These are phyloP conservation scores for Gastrophryne carolinensis DNA, from an alignment of 2,797 vertebrate species.

Conservation along the genomic window DNA sequence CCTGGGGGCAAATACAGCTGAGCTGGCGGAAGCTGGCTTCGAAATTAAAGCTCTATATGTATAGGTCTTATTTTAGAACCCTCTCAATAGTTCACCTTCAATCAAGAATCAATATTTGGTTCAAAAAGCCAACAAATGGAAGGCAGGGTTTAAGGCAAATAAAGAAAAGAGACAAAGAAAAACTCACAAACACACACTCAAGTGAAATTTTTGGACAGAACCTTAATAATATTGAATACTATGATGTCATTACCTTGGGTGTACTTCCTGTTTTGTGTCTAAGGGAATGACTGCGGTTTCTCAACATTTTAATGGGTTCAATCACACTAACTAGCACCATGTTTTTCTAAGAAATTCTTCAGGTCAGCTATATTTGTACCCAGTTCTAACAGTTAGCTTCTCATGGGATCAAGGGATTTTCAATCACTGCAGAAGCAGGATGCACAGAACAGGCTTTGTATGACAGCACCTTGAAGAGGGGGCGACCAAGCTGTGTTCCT, in stretches of 20 bases:
- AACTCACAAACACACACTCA: background rate
- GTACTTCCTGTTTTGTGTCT: background rate
- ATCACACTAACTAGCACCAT: background rate
- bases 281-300: background rate
- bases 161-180: too few relatives aligned
- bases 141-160: too few relatives aligned
- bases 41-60: too few relatives aligned
- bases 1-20: too few relatives aligned
- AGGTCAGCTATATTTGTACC: conserved; percentile 4
- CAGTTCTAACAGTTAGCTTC: conserved; percentile 6
- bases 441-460: conserved; percentile 35
- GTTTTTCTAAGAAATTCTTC: background rate
- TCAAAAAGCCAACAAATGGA: too few relatives aligned
- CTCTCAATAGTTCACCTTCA: too few relatives aligned
- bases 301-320: background rate
- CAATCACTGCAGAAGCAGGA: background rate
- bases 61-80: too few relatives aligned
- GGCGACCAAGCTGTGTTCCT: background rate
- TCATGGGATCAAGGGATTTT: background rate
- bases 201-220: background rate
- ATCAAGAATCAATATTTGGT: too few relatives aligned
- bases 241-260: background rate
- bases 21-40: too few relatives aligned
- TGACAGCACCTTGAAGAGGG: background rate
- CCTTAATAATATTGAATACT: background rate